phyloP scores from a whole-genome alignment of 2,797 vertebrate species.

The Trichosurus vulpecula region DNA sequence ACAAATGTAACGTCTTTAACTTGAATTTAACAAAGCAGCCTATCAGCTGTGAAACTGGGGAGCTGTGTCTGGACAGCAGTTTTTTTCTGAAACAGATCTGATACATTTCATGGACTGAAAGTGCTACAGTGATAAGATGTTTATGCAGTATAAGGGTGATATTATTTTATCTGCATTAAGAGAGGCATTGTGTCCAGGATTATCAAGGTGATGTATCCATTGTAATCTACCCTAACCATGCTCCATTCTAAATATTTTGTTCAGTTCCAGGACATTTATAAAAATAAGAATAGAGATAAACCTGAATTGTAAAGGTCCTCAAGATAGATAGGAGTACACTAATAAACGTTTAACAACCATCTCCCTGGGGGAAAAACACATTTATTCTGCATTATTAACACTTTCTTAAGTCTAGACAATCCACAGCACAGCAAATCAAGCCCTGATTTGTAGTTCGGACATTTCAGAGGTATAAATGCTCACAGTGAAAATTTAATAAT shows the following conservation, averaged over 20 bases:
- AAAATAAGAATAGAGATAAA: neutral
- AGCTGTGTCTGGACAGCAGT: neutral
- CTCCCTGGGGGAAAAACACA: neutral
- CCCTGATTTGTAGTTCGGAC: neutral
- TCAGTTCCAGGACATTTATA: neutral
- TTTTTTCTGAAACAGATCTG: neutral
- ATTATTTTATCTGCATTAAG: neutral
- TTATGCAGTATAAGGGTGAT: neutral
- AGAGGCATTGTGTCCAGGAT: neutral
- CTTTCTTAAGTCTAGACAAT: neutral
- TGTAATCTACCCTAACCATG: neutral
- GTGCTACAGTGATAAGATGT: neutral
- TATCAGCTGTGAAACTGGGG: neutral
- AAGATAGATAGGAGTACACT: neutral
- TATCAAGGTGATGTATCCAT: neutral
- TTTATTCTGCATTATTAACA: neutral
- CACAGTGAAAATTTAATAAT: neutral
- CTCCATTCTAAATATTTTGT: neutral
- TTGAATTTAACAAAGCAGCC: neutral
- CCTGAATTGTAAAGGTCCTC: neutral
- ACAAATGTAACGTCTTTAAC: neutral
- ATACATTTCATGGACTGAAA: neutral
- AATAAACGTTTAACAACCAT: neutral
- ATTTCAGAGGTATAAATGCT: neutral
- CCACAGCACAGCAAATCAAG: neutral